A percentile compares a stretch with the other conserved stretches of the same genome.
These are phyloP conservation scores for Aphelocoma californica DNA, from an alignment of 2,797 vertebrate species.

Conservation along the genomic window DNA sequence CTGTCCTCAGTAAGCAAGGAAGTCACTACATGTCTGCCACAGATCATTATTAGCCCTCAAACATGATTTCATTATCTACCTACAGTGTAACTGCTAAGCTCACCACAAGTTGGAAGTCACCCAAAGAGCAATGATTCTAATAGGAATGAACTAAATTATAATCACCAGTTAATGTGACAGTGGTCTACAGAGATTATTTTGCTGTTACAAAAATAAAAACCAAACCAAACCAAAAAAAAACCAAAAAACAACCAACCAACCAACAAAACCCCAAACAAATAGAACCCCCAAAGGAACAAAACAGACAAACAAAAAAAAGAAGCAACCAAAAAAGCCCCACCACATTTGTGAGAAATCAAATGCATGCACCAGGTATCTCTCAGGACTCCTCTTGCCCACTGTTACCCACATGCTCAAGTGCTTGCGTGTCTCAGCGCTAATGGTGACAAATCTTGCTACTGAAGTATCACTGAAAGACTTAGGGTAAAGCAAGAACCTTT, in stretches of 20 bases:
- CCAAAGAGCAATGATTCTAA: not conserved
- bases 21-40: not conserved
- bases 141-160: not conserved
- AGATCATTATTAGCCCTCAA: not conserved
- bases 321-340: not conserved
- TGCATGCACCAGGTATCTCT: not conserved
- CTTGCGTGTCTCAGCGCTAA: not conserved
- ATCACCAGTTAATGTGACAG: not conserved
- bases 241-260: not conserved
- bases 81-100: not conserved
- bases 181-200: not conserved
- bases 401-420: fast-evolving
- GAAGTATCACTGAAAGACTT: not conserved
- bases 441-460: not conserved
- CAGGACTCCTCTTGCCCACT: not conserved
- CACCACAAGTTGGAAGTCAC: not conserved
- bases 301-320: not conserved
- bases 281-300: not conserved
- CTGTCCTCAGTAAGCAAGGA: not conserved
- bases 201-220: not conserved
- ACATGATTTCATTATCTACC: not conserved
- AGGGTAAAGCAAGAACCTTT: not conserved
- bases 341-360: not conserved
- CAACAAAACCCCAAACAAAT: not conserved
- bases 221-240: fast-evolving